Evolutionary conservation across 1,140 invertebrate genomes (phyloP), one percentile per base, ranked within the genome.

Genomic region (Hypsibius dujardini): DNA sequence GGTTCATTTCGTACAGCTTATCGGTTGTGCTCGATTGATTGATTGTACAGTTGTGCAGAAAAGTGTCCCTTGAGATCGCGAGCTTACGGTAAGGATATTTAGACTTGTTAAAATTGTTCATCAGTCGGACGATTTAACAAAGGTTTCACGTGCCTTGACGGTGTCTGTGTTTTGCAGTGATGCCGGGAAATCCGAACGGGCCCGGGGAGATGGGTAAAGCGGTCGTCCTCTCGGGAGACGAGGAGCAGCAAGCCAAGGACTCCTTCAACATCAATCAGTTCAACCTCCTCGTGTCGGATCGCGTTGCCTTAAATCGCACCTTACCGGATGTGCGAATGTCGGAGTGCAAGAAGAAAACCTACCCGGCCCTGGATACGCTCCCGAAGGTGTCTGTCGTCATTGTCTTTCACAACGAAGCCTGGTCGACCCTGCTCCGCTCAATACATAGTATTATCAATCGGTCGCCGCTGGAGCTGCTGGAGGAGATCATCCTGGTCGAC

Each of bases 181-280:
- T 92, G 0, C 78, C 79, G 50, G 86, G 87, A 73, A 80, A 81
- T n/a, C 80, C 82, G 56, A 86, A 87, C 1, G 84, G 79, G 56
- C 88, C 89, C 1, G 94, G 94, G 46, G 93, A 97, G 82, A 84
- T 88, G 83, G 94, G 90, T 14, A 87, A 87, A 77, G 85, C 90
- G 46, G 93, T 97, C 2, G 85, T 87, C 73, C 89, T 95, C 75
- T 86, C 90, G 46, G 80, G 86, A 1, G 87, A 90, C 42, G 85
- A 89, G 78, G 88, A 95, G 76, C 86, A 85, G 67, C 79, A 90
- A 47, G 90, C 93, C 83, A 88, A 94, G 81, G 90, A 95, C 75
- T 91, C 92, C 78, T 97, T 97, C 80, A 94, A 95, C 79, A 84
- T 93, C 74, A 96, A 98, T 83, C 93, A 99, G 82, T 99, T 99